phyloP scores from a whole-genome alignment of 2,113 vertebrate genomes.

The Hystrix brachyura region DNA sequence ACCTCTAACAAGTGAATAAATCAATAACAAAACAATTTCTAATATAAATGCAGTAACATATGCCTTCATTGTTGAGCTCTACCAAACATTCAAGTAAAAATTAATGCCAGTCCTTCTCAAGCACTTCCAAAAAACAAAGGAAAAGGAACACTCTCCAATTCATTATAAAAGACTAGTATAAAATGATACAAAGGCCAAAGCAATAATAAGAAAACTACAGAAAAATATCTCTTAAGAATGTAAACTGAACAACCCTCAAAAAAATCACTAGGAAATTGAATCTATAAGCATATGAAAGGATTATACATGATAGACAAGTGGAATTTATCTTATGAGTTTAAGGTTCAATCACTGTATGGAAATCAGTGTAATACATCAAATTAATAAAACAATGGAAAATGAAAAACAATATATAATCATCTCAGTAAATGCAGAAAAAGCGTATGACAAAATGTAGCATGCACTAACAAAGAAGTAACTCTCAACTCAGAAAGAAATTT shows the following conservation, averaged over 20 bases:
- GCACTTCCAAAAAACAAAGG: background rate
- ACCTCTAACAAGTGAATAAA: background rate
- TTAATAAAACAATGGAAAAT: background rate
- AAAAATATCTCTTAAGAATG: background rate
- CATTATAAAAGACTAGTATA: background rate
- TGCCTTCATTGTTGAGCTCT: constrained; percentile 1
- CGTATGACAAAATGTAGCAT: background rate
- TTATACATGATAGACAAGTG: background rate
- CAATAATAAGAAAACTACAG: background rate
- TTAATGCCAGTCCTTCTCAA: background rate
- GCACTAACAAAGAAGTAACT: background rate
- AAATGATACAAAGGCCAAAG: background rate
- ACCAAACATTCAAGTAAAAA: background rate
- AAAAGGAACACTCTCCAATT: background rate
- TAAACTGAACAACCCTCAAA: constrained; percentile 18
- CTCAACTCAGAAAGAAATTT: background rate
- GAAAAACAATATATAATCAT: background rate
- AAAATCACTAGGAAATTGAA: constrained; percentile 29
- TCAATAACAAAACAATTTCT: background rate
- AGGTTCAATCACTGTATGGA: background rate
- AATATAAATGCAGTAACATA: background rate
- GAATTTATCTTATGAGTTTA: background rate
- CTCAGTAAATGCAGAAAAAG: background rate
- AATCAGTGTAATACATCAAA: background rate
- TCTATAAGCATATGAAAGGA: background rate